Percentiles rank a stretch among this genome's conserved stretches.
Evolutionary conservation across 2,113 vertebrate genomes (phyloP).

Genomic region (Condylura cristata): DNA sequence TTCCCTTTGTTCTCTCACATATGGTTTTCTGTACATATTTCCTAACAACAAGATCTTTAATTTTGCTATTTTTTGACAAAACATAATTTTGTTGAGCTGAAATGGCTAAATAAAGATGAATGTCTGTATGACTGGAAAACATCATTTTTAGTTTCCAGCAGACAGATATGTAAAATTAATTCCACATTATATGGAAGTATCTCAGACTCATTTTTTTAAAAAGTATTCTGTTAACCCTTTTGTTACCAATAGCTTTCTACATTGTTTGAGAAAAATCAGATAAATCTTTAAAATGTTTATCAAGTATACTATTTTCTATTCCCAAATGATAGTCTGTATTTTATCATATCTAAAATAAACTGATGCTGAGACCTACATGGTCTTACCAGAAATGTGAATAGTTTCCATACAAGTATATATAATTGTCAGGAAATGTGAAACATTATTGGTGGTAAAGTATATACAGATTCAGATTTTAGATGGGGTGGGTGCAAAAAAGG

Average conservation of each 20-base stretch:
- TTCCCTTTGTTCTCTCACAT: neutral
- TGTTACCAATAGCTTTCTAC: slow-evolving; percentile 1
- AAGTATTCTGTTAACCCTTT: neutral
- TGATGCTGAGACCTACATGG: neutral
- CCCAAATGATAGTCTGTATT: neutral
- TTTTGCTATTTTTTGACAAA: slow-evolving; percentile 24
- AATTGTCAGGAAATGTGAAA: neutral
- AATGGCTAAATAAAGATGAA: neutral
- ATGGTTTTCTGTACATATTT: neutral
- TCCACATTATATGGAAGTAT: neutral
- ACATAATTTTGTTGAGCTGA: neutral
- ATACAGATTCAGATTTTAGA: slow-evolving; percentile 10
- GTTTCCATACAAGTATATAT: slow-evolving; percentile 3
- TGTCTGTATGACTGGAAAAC: neutral
- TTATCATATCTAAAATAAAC: slow-evolving; percentile 9
- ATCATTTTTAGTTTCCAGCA: neutral
- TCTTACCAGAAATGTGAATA: neutral
- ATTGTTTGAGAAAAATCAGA: neutral
- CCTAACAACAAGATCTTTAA: neutral
- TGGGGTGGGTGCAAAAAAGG: neutral
- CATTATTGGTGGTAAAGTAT: neutral
- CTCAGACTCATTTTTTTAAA: neutral
- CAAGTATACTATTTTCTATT: neutral
- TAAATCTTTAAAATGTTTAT: neutral
- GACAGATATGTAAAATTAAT: slow-evolving; percentile 15